phyloP scores from a whole-genome alignment of 2,888 invertebrate species.

The Rhagium mordax region DNA sequence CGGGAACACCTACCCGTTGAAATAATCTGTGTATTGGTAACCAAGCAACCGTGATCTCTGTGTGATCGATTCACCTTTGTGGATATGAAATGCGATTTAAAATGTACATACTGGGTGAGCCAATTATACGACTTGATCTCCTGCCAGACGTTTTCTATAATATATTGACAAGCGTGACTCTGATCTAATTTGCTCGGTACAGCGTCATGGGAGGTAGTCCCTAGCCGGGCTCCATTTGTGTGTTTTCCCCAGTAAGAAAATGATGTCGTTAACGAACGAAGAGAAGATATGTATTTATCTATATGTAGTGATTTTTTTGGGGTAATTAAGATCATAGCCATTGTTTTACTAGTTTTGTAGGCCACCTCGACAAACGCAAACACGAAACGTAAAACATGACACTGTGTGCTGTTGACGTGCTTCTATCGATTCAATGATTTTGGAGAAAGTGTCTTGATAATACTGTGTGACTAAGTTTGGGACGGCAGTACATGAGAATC shows the following conservation, averaged over 20 bases:
- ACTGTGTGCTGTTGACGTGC: not conserved
- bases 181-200: no score
- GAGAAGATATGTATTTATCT: not conserved
- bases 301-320: not conserved
- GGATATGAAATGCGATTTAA: not conserved
- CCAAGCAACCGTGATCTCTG: slow-evolving; percentile 37
- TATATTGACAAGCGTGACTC: no score
- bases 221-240: no score
- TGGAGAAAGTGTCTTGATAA: not conserved
- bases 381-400: not conserved
- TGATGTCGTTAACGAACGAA: no score
- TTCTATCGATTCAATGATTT: not conserved
- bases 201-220: no score
- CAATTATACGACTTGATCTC: no score
- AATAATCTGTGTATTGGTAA: slow-evolving; percentile 43
- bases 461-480: not conserved
- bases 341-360: not conserved
- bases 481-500: not conserved
- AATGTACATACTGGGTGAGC: no score
- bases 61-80: slow-evolving; percentile 36
- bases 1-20: not conserved
- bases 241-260: no score
- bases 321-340: not conserved
- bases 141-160: no score
- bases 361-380: not conserved